Conservation (phyloP, 2,113 vertebrate genomes). For the Columba janthina region DNA sequence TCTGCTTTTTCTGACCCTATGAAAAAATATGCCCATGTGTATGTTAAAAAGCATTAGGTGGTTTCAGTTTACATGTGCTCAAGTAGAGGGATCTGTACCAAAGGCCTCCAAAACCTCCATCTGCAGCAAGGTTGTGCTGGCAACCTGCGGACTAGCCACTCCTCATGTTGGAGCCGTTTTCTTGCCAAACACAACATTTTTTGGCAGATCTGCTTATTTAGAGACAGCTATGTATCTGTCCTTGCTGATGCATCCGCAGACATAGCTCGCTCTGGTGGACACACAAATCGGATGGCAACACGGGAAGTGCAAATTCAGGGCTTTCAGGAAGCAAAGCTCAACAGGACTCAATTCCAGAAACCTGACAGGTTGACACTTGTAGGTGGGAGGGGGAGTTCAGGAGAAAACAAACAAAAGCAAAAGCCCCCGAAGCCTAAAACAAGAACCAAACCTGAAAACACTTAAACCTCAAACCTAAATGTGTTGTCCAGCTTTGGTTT, state of each 20-base stretch:
- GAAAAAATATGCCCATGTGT: background rate
- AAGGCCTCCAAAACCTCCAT: conserved; percentile 24
- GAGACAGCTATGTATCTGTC: background rate
- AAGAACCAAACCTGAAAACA: conserved; percentile 57
- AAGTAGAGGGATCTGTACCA: background rate
- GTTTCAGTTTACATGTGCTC: background rate
- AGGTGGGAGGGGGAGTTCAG: conserved; percentile 50
- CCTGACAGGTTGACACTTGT: conserved; percentile 48
- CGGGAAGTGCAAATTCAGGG: background rate
- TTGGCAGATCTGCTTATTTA: background rate
- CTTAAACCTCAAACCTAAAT: conserved; percentile 16
- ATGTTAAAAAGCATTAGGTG: background rate
- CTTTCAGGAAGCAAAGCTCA: conserved; percentile 38
- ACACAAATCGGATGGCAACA: background rate
- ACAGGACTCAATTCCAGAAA: conserved; percentile 53
- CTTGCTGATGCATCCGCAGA: background rate
- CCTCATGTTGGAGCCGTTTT: background rate
- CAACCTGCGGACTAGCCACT: background rate
- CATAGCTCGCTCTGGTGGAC: background rate
- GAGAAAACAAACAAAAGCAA: conserved; percentile 51
- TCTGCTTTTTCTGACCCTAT: background rate
- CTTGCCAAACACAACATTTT: background rate
- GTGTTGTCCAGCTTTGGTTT: conserved; percentile 1
- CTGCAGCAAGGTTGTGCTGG: background rate
- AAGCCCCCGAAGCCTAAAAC: conserved; percentile 41